A percentile compares a stretch with the other conserved stretches of the same genome.
These are phyloP conservation scores for Heteromormyrus szaboi DNA, from an alignment of 2,797 vertebrate genomes.

Conservation along the genomic window DNA sequence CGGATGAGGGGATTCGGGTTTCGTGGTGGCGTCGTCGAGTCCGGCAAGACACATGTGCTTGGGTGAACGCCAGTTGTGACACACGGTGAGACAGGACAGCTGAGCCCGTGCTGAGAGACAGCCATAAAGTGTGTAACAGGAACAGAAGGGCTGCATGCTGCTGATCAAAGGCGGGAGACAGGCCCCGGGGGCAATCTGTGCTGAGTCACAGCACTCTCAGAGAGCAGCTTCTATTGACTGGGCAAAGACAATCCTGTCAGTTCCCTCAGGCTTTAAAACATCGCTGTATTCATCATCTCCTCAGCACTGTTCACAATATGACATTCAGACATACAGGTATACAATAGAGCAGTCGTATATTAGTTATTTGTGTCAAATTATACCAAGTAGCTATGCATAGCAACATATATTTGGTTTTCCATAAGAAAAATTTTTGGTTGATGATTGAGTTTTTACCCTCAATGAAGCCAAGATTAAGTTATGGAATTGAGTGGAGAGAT, in stretches of 20 bases:
- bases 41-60: not conserved
- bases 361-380: not conserved
- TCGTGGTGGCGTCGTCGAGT: not conserved
- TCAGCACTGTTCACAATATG: not conserved
- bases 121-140: not conserved
- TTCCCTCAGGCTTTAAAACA: not conserved
- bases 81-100: not conserved
- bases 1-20: not conserved
- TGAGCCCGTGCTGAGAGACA: not conserved
- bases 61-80: not conserved
- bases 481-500: not conserved
- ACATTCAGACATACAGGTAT: not conserved
- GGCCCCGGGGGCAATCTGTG: not conserved
- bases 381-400: not conserved
- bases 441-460: not conserved
- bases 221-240: not conserved
- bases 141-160: not conserved
- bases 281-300: not conserved
- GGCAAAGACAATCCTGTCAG: not conserved
- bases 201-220: not conserved
- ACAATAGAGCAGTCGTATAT: not conserved
- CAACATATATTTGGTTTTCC: not conserved
- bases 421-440: not conserved
- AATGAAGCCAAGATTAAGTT: not conserved
- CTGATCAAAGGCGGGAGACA: slow-evolving; percentile 8